Evolutionary conservation across 2,113 vertebrate species (phyloP), one percentile per base, ranked within the genome.

Genomic region (Oxygymnocypris stewartii): DNA sequence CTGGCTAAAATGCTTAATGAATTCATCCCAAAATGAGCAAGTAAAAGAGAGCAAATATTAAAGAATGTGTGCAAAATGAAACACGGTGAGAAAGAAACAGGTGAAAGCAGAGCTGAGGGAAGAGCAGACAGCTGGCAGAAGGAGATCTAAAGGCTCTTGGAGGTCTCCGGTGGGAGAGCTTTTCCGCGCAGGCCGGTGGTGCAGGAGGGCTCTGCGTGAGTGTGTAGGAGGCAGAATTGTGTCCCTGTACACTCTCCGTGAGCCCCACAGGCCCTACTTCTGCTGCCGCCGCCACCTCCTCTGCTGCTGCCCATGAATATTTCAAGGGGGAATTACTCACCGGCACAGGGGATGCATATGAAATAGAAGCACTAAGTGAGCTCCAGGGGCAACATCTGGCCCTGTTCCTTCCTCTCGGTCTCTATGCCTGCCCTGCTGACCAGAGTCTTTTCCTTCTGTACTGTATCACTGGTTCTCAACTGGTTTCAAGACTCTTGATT

Each of bases 271-370:
- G 76, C 85, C 49, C 74, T 44, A 28, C 18, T 84, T 75, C 25
- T 59, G 76, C 83, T 79, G 67, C 86, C 76, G 20, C 65, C 14
- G 31, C 57, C 37, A 47, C 82, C 40, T 59, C 83, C 79, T 79
- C 82, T 81, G 82, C 82, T 83, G 85, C 65, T 61, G 73, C 40
- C 54, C 84, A 90, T 91, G 86, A 90, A 91, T 91, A 91, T 91
- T 91, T 91, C 85, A 91, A 84, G 54, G 47, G 74, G 83, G 78
- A 84, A 90, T 87, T 82, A 88, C 85, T 87, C 77, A 44, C 54
- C 3, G 79, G 82, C 78, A 75, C 61, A 63, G 86, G 84, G 89
- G 86, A 87, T 89, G 86, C 78, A 88, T 88, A 87, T 90, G 86
- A 91, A 87, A 88, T 84, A 75, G 54, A 85, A 73, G 83, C 67